Evolutionary conservation across 1,140 invertebrate species (phyloP), one percentile per base, ranked within the genome.

Genomic region (Varroa destructor): DNA sequence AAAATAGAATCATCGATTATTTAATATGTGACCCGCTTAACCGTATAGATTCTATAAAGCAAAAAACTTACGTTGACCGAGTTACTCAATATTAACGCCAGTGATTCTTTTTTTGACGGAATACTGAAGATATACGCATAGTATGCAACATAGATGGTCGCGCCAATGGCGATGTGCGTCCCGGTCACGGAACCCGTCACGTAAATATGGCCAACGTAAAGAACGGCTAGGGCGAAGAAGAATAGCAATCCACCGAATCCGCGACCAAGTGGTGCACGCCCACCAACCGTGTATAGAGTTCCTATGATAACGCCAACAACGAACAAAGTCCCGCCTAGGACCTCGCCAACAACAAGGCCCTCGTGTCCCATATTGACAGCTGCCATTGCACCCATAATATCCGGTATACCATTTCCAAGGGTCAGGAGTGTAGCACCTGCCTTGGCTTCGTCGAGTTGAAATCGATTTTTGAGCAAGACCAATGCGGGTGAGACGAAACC

Each of bases 91-190:
- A 67, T 40, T 40, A 12, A 37, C 12, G 12, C 10, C 12, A 12
- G 57, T 51, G 3, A 12, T 40, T 67, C 61, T 25, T 67, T 67
- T 14, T 67, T 5, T 8, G 61, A n/a, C 8, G 61, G 37, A 12
- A 67, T 67, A 46, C 36, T 67, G 61, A 67, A 67, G 61, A 67
- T 67, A 37, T 67, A 67, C 1, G 40, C 61, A 46, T 67, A 67
- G 37, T 67, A 40, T 1, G 61, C 40, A 40, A 67, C 36, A 46
- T 67, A 67, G 10, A 67, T 40, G 61, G 3, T 8, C 37, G 46
- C 40, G 12, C 61, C 61, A n/a, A 67, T 46, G 8, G 12, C 12
- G 10, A 67, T 67, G 61, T 67, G 61, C 12, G 14, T 5, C 40
- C 12, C 46, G 14, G 61, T 67, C 12, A 67, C 61, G 12, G n/a